phyloP scores from a whole-genome alignment of 1,140 invertebrate genomes.

The Homalodisca vitripennis region DNA sequence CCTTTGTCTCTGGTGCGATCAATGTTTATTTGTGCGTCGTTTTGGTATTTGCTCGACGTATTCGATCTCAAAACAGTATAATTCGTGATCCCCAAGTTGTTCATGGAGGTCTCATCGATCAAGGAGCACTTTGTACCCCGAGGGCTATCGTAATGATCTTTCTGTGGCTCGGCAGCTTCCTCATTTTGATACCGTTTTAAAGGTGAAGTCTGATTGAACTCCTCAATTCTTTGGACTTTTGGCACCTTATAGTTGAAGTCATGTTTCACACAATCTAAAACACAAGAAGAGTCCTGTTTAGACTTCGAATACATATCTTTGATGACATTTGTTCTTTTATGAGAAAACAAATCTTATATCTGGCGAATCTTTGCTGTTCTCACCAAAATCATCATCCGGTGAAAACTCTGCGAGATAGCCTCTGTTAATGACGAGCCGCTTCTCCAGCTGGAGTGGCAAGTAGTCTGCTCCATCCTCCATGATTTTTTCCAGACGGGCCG shows the following conservation, averaged over 20 bases:
- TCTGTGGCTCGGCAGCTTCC: not conserved
- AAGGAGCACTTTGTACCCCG: not conserved
- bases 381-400: slow-evolving; percentile 17
- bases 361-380: not conserved
- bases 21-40: not conserved
- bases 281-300: not conserved
- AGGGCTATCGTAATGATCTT: not conserved
- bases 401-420: slow-evolving; percentile 52
- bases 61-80: not conserved
- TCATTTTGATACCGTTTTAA: not conserved
- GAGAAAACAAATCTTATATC: not conserved
- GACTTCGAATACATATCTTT: not conserved
- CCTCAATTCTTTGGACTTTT: not conserved
- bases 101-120: not conserved
- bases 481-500: slow-evolving; percentile 62
- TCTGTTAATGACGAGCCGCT: slow-evolving; percentile 59
- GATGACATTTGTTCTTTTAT: not conserved
- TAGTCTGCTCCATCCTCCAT: slow-evolving; percentile 71
- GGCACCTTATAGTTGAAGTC: slow-evolving; percentile 1
- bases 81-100: not conserved
- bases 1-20: not conserved
- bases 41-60: not conserved
- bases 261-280: not conserved
- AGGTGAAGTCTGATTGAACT: slow-evolving; percentile 2
- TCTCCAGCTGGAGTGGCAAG: slow-evolving; percentile 57